These are phyloP conservation scores for Valencia hispanica DNA, from an alignment of 2,797 vertebrate genomes.

Conservation along the genomic window DNA sequence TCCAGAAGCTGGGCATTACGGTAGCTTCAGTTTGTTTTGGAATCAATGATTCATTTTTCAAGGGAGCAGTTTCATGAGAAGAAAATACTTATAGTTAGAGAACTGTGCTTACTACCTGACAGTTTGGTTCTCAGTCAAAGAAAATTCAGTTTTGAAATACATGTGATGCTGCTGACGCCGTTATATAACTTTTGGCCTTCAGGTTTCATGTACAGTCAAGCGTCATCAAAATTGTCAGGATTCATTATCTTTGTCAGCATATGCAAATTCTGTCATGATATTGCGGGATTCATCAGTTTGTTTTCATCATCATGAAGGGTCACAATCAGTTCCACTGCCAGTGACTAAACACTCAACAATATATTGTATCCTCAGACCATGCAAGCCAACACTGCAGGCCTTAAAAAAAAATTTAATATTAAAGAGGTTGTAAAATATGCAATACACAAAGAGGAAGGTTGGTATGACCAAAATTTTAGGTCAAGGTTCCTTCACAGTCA, in stretches of 20 bases:
- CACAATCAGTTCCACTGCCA: neutral
- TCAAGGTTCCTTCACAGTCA: neutral
- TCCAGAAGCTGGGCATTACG: neutral
- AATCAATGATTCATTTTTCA: neutral
- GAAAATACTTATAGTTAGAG: neutral
- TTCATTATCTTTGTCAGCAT: neutral
- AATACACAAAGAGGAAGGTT: neutral
- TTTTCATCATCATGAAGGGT: neutral
- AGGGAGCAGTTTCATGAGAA: neutral
- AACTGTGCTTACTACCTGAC: neutral
- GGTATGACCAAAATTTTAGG: neutral
- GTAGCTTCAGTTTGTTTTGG: neutral
- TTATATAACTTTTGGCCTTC: neutral
- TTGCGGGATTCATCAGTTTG: neutral
- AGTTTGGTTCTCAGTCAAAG: neutral
- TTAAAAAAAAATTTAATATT: neutral
- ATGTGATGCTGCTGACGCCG: no score
- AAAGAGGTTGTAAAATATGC: neutral
- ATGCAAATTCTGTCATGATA: neutral
- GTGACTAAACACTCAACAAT: neutral
- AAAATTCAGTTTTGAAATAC: neutral
- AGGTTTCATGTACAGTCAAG: neutral
- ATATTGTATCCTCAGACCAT: neutral
- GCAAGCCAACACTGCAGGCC: neutral
- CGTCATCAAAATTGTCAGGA: neutral